Percentiles rank a stretch among this genome's conserved stretches.
Evolutionary conservation across 2,888 invertebrate genomes (phyloP).

Genomic region (Slavum lentiscoides): DNA sequence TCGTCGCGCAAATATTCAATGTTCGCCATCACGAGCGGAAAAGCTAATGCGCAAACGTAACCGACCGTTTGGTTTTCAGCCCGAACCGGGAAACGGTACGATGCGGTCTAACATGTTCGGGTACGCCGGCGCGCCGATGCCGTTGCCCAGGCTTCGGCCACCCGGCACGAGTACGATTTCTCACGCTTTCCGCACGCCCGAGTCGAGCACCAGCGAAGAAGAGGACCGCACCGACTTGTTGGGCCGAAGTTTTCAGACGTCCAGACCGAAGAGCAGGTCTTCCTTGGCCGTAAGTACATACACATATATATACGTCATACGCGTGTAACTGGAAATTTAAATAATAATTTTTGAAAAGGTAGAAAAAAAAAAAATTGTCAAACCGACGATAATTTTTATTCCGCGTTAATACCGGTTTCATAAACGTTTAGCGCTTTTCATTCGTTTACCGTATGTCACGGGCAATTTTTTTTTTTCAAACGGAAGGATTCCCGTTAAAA

Average conservation of each 20-base stretch:
- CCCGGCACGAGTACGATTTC: conserved; percentile 58
- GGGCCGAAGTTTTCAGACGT: conserved; percentile 72
- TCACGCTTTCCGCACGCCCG: conserved; percentile 65
- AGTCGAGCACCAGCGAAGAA: conserved; percentile 61
- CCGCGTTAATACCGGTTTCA: too few relatives aligned
- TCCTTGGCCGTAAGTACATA: conserved; percentile 66
- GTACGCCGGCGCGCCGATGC: conserved; percentile 62
- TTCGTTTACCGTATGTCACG: too few relatives aligned
- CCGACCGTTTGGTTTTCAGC: conserved; percentile 62
- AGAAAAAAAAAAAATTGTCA: too few relatives aligned
- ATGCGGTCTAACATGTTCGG: conserved; percentile 79
- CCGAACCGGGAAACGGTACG: conserved; percentile 67
- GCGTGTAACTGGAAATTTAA: too few relatives aligned
- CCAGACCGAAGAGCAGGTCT: conserved; percentile 80
- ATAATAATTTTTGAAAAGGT: too few relatives aligned
- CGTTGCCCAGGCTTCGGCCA: conserved; percentile 60
- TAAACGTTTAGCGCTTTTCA: too few relatives aligned
- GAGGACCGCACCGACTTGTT: conserved; percentile 79
- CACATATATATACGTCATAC: not conserved
- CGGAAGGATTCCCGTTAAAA: too few relatives aligned
- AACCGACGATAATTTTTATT: too few relatives aligned
- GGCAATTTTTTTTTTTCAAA: too few relatives aligned
- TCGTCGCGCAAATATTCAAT: not conserved
- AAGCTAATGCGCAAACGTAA: not conserved
- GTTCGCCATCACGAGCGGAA: not conserved